Conservation (phyloP, 2,888 invertebrate genomes). For the Carpatolechia fugitivella region DNA sequence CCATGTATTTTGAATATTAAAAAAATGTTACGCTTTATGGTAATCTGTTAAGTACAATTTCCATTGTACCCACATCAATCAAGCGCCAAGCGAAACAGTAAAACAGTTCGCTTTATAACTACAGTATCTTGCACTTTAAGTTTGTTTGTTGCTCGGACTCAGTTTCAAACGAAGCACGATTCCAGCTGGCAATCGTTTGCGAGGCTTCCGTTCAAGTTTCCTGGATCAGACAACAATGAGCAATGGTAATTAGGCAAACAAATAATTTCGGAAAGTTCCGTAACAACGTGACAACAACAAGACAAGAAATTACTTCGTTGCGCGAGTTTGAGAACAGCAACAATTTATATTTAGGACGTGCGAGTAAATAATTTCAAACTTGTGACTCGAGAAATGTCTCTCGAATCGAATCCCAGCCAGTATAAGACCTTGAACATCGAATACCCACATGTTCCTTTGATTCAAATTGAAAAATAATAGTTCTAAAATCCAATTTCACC, state of each 20-base stretch:
- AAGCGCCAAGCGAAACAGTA: no score
- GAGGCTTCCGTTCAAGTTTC: conserved; percentile 44
- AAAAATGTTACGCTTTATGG: no score
- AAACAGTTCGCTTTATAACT: neutral
- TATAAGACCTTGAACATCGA: no score
- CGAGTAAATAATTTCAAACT: neutral
- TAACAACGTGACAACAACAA: conserved; percentile 31
- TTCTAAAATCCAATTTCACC: neutral
- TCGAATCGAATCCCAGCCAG: no score
- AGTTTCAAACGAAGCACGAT: conserved; percentile 22
- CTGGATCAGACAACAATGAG: conserved; percentile 47
- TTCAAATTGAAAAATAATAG: no score
- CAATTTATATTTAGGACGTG: neutral
- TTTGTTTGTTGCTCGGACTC: conserved; percentile 15
- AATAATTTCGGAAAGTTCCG: conserved; percentile 43
- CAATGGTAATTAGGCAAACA: conserved; percentile 50
- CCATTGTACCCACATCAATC: no score
- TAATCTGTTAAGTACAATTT: no score
- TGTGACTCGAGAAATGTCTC: neutral
- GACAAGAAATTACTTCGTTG: conserved; percentile 41
- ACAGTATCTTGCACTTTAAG: conserved; percentile 9
- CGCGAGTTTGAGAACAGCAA: conserved; percentile 22
- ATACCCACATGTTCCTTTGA: no score
- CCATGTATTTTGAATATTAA: no score
- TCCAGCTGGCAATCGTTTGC: conserved; percentile 35